Conservation (phyloP, 2,888 invertebrate genomes). For the Pseudanteris insignis region DNA sequence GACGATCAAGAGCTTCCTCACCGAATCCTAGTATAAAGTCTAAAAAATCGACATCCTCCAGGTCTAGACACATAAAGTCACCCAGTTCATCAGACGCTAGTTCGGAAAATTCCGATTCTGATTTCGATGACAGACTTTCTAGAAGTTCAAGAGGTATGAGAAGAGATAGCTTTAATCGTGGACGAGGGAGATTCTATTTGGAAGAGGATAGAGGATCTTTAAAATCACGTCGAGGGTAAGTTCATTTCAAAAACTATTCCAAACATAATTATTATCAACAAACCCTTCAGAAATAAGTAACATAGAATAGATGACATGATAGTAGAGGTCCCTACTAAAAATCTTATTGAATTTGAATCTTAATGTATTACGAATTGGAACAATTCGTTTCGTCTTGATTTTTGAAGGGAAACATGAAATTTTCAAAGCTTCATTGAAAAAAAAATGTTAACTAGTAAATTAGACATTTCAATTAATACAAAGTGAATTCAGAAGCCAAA, state of each 20-base stretch:
- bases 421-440: too few relatives aligned
- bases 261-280: too few relatives aligned
- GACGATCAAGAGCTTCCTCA: constrained; percentile 71
- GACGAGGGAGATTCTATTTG: constrained; percentile 50
- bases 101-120: constrained; percentile 70
- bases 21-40: constrained; percentile 76
- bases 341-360: too few relatives aligned
- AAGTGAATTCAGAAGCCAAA: too few relatives aligned
- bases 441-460: neutral
- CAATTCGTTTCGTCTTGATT: too few relatives aligned
- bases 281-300: too few relatives aligned
- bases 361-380: too few relatives aligned
- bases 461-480: too few relatives aligned
- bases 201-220: constrained; percentile 53
- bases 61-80: constrained; percentile 66
- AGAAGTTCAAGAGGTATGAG: constrained; percentile 58
- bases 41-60: constrained; percentile 74
- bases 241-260: constrained; percentile 1
- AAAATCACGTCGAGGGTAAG: constrained; percentile 56
- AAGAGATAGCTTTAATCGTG: constrained; percentile 57
- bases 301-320: too few relatives aligned
- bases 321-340: too few relatives aligned
- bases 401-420: too few relatives aligned
- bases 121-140: constrained; percentile 67
- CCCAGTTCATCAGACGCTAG: constrained; percentile 63